phyloP scores from a whole-genome alignment of 2,797 vertebrate species.

The Liasis olivaceus region DNA sequence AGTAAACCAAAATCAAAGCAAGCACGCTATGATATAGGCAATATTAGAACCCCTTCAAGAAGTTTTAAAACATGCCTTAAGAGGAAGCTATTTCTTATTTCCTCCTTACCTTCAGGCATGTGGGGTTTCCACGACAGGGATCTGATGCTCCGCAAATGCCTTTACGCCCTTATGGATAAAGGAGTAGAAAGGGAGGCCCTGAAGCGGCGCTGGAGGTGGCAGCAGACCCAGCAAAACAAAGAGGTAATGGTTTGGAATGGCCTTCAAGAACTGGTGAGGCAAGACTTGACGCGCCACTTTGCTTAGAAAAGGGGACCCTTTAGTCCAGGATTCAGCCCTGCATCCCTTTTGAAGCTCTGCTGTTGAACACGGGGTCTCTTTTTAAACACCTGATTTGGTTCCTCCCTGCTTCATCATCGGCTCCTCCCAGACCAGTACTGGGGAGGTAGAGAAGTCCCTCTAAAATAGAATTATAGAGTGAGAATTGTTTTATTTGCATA shows the following conservation, averaged over 20 bases:
- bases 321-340: neutral
- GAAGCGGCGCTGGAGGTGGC: slow-evolving; percentile 92
- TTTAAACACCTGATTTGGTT: no score
- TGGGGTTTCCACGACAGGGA: slow-evolving; percentile 98
- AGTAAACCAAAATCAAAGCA: neutral
- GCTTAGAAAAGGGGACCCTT: neutral
- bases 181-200: slow-evolving; percentile 89
- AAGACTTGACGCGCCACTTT: neutral
- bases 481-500: neutral
- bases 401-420: neutral
- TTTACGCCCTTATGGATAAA: slow-evolving; percentile 91
- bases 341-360: neutral
- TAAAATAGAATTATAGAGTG: neutral
- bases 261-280: neutral
- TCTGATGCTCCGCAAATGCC: slow-evolving; percentile 90
- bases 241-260: slow-evolving; percentile 77
- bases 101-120: slow-evolving; percentile 81
- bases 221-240: slow-evolving; percentile 97
- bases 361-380: neutral
- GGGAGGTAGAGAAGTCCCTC: neutral
- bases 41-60: neutral
- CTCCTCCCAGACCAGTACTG: neutral
- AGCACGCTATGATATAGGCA: neutral
- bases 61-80: neutral
- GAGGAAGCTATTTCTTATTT: no score